A percentile compares a stretch with the other conserved stretches of the same genome.
Evolutionary conservation across 2,113 vertebrate genomes (phyloP).

Genomic region (Paradoxurus hermaphroditus): DNA sequence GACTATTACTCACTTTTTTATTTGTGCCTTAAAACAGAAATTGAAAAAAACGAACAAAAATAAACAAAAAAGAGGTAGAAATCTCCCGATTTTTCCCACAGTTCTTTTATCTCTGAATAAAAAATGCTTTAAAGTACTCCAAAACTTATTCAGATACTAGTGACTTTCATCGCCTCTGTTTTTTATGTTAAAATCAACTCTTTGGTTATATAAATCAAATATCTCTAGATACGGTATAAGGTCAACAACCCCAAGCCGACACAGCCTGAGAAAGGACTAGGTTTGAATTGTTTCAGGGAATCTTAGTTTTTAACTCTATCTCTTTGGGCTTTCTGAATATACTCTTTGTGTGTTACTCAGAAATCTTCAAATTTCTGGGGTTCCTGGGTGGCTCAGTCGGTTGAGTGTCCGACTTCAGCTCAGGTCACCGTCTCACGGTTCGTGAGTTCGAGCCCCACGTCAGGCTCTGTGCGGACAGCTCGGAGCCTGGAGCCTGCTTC

Average conservation of each 20-base stretch:
- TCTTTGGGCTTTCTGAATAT: neutral
- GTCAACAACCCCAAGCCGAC: neutral
- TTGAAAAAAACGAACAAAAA: too few relatives aligned
- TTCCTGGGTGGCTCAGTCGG: too few relatives aligned
- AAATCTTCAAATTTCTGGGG: neutral
- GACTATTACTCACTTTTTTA: neutral
- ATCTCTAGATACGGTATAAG: neutral
- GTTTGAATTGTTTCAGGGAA: neutral
- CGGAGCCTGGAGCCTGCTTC: too few relatives aligned
- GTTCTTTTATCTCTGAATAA: neutral
- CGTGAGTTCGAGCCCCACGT: too few relatives aligned
- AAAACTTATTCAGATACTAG: neutral
- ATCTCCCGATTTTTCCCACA: neutral
- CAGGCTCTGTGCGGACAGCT: too few relatives aligned
- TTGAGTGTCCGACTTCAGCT: too few relatives aligned
- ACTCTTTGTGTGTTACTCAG: neutral
- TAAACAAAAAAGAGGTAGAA: neutral
- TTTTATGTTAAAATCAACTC: conserved; percentile 27
- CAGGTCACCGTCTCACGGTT: too few relatives aligned
- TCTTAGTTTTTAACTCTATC: neutral
- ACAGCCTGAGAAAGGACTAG: neutral
- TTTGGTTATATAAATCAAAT: neutral
- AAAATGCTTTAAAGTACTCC: neutral
- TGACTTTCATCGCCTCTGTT: neutral
- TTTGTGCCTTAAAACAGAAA: neutral